Evolutionary conservation across 2,113 vertebrate genomes (phyloP).

Genomic region (Clinocottus analis): DNA sequence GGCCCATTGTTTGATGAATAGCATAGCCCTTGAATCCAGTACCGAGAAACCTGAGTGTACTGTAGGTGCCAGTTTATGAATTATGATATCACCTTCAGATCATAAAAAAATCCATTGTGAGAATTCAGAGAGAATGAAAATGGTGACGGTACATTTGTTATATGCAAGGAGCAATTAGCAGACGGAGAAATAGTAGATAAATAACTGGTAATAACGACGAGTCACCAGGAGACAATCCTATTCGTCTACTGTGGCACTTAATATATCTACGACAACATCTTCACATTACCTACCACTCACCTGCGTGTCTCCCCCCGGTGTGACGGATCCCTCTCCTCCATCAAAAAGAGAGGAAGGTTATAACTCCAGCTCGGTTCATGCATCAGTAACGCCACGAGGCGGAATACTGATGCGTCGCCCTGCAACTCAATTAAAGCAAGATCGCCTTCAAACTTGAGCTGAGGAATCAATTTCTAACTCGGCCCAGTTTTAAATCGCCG

Average conservation of each 20-base stretch:
- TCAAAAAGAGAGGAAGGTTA: conserved; percentile 21
- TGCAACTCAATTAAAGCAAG: conserved; percentile 71
- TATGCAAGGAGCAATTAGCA: not conserved
- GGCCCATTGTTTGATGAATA: not conserved
- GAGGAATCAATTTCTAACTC: conserved; percentile 70
- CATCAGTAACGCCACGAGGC: conserved; percentile 31
- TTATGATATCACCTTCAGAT: not conserved
- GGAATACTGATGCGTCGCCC: conserved; percentile 51
- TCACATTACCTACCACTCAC: conserved; percentile 5
- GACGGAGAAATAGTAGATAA: not conserved
- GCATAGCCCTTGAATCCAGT: not conserved
- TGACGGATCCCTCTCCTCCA: not conserved
- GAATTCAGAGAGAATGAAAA: not conserved
- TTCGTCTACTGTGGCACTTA: conserved; percentile 1
- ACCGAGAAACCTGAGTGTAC: not conserved
- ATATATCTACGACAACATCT: not conserved
- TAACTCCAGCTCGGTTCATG: conserved; percentile 10
- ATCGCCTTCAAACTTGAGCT: conserved; percentile 52
- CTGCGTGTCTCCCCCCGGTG: not conserved
- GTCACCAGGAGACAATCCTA: conserved; percentile 1
- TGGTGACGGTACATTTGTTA: not conserved
- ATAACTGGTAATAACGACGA: not conserved
- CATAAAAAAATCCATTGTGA: not conserved
- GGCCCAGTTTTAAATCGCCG: conserved; percentile 56
- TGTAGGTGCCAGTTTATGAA: not conserved